phyloP scores from a whole-genome alignment of 2,888 invertebrate genomes.

The Eledone cirrhosa region DNA sequence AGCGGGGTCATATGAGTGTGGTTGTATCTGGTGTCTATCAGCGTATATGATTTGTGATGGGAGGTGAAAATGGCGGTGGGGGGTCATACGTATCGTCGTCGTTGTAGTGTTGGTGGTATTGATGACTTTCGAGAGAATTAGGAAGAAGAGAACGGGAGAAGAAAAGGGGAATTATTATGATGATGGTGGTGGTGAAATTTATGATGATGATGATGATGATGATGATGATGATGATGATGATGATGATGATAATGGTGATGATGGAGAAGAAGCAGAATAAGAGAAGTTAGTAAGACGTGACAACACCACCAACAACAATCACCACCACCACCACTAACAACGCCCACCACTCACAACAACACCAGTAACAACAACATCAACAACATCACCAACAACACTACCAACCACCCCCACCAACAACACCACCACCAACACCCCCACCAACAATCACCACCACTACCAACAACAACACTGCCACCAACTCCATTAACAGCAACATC shows the following conservation, averaged over 20 bases:
- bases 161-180: background rate
- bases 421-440: background rate
- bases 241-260: background rate
- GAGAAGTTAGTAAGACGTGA: background rate
- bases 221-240: background rate
- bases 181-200: background rate
- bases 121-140: background rate
- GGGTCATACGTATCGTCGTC: background rate
- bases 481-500: too few relatives aligned
- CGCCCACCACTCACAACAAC: too few relatives aligned
- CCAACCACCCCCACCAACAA: background rate
- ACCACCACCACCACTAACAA: too few relatives aligned
- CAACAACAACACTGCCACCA: too few relatives aligned
- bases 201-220: background rate
- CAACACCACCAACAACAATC: background rate
- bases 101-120: background rate
- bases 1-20: background rate
- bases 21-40: background rate
- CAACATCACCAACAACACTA: too few relatives aligned
- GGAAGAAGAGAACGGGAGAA: background rate
- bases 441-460: too few relatives aligned
- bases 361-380: background rate
- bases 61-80: background rate
- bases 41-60: too few relatives aligned
- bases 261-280: background rate